phyloP scores from a whole-genome alignment of 2,888 invertebrate species.

The Helicoverpa assulta region DNA sequence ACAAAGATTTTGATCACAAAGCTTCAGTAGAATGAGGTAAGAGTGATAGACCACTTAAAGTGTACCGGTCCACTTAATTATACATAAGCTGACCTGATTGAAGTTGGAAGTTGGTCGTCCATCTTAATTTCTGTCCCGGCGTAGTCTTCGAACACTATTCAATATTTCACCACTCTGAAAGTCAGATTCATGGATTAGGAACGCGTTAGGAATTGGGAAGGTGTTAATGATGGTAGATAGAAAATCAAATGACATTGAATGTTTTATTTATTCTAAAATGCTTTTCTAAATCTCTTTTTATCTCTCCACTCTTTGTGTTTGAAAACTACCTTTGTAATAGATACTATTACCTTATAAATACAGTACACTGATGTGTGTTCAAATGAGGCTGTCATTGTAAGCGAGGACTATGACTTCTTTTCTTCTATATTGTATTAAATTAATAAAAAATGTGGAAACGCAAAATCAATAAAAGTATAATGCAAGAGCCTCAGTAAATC shows the following conservation, averaged over 20 bases:
- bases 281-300: neutral
- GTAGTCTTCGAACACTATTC: conserved; percentile 29
- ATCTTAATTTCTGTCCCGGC: conserved; percentile 47
- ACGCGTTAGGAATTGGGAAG: neutral
- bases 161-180: conserved; percentile 34
- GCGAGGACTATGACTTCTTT: too few relatives aligned
- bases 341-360: too few relatives aligned
- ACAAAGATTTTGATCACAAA: neutral
- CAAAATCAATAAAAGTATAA: neutral
- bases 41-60: conserved; percentile 21
- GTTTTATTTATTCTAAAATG: too few relatives aligned
- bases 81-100: conserved; percentile 36
- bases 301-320: too few relatives aligned
- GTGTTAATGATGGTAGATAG: neutral
- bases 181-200: neutral
- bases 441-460: neutral
- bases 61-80: conserved; percentile 40
- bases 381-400: too few relatives aligned
- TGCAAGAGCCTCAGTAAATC: neutral
- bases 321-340: too few relatives aligned
- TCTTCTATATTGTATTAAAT: too few relatives aligned
- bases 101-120: conserved; percentile 40
- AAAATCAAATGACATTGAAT: too few relatives aligned
- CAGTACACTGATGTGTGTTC: too few relatives aligned
- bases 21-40: neutral